Base-by-base conservation (phyloP, 2,113 vertebrate species). In the Thunnus thynnus region DNA sequence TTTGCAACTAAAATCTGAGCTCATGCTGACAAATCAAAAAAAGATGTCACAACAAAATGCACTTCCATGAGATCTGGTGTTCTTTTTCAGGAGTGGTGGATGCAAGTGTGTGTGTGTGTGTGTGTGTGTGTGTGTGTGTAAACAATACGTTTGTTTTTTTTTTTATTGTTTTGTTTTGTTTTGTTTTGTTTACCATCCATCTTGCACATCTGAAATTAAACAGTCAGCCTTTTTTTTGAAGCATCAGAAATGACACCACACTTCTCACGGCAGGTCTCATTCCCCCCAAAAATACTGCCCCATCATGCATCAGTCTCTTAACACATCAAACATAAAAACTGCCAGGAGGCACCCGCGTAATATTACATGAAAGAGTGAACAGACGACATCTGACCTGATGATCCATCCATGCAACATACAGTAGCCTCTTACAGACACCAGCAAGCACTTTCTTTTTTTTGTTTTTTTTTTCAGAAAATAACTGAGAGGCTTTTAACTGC, bases 371-470 rank as follows among this genome's bases (percentile, higher is more conserved):
- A 79, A 84, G 62, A 63, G 76, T 78, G 51, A 73, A 67, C 76
- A 36, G 71, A 82, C 25, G 51, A 68, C 69, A 55, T 79, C 74
- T 47, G 66, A 88, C 82, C 82, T 80, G 18, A 61, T 65, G 77
- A 82, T 75, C 82, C 80, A 72, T 84, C 89, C 93, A 94, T 94
- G 93, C 93, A 93, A 88, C 85, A 90, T 78, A 85, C 83, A 86
- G 75, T 69, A 90, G 79, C 84, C 84, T 87, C 89, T 65, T 55
- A 82, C 71, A 72, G 74, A 86, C 81, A 89, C 81, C 69, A 76
- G 84, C 91, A 91, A 91, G 91, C 91, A 92, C 75, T 78, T 68
- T 22, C 22, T 22, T 22, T 22, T 22, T 22, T 22, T 22, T 22
- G 22, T 22, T 22, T 22, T 1, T 61, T 48, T 68, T 78, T 18